Evolutionary conservation across 2,113 vertebrate species (phyloP).

Genomic region (Solea senegalensis): DNA sequence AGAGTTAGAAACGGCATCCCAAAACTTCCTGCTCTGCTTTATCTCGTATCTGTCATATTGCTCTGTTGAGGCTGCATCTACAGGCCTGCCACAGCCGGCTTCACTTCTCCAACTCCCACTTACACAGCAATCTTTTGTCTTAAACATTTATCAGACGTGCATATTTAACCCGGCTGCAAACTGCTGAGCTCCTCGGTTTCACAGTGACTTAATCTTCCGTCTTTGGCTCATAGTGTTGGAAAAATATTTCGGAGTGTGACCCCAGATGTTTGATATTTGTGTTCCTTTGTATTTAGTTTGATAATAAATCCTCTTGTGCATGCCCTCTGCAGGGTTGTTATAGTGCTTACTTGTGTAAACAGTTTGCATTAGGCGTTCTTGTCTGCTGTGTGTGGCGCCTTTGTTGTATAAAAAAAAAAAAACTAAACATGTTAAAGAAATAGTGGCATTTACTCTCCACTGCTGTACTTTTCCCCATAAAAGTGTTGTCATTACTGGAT

Average conservation of each 20-base stretch:
- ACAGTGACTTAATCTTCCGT: conserved; percentile 60
- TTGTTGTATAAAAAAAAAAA: conserved; percentile 37
- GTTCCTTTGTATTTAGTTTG: conserved; percentile 46
- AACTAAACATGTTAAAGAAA: conserved; percentile 22
- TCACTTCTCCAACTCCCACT: conserved; percentile 33
- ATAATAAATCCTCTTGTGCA: conserved; percentile 42
- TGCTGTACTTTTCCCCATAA: conserved; percentile 33
- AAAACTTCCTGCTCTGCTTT: conserved; percentile 45
- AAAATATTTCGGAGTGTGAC: conserved; percentile 56
- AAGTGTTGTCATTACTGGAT: conserved; percentile 66
- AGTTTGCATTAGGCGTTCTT: conserved; percentile 44
- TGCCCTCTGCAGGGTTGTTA: conserved; percentile 32
- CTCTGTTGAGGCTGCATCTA: conserved; percentile 23
- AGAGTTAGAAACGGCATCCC: conserved; percentile 36
- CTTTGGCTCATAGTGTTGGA: conserved; percentile 55
- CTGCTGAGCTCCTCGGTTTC: conserved; percentile 53
- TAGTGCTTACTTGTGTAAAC: conserved; percentile 54
- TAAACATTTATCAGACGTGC: conserved; percentile 54
- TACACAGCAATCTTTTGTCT: conserved; percentile 40
- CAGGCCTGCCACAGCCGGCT: conserved; percentile 27
- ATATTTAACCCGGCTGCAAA: conserved; percentile 58
- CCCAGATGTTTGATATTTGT: conserved; percentile 67
- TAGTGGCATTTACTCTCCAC: conserved; percentile 9
- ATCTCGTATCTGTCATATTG: conserved; percentile 50
- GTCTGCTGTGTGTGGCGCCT: conserved; percentile 18